Evolutionary conservation across 1,140 invertebrate species (phyloP).

Genomic region (Tetramorium parvispinum): DNA sequence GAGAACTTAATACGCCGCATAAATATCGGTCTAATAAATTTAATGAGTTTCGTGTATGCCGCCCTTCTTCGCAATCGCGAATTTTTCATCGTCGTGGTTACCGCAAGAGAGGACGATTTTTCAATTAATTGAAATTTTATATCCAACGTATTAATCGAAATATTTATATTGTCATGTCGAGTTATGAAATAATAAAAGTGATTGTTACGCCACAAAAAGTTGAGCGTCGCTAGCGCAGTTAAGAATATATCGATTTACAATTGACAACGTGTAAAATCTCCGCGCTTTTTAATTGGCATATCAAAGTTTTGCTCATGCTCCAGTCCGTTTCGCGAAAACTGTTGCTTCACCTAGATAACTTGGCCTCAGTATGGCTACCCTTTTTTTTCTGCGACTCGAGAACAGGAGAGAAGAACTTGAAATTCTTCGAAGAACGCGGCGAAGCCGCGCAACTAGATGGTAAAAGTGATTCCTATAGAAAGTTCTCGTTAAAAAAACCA

Average conservation of each 20-base stretch:
- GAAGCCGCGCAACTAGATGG: constrained; percentile 26
- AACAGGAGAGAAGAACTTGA: constrained; percentile 35
- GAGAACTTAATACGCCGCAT: constrained; percentile 45
- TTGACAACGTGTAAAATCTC: constrained; percentile 13
- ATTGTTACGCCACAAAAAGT: background rate
- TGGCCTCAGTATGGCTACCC: background rate
- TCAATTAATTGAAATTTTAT: background rate
- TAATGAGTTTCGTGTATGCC: constrained; percentile 36
- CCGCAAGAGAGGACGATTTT: background rate
- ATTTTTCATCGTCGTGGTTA: background rate
- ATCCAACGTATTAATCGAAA: background rate
- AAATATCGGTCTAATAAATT: constrained; percentile 61
- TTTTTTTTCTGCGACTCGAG: constrained; percentile 15
- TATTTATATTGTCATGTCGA: background rate
- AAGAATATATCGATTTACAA: background rate
- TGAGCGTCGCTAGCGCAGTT: background rate
- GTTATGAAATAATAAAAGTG: background rate
- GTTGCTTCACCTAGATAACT: constrained; percentile 46
- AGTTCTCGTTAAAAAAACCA: background rate
- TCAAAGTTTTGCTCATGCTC: constrained; percentile 29
- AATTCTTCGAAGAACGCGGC: constrained; percentile 32
- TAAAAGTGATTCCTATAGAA: constrained; percentile 50
- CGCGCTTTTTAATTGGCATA: constrained; percentile 41
- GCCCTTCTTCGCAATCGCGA: background rate
- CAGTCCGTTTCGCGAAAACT: constrained; percentile 17